Evolutionary conservation across 2,888 invertebrate genomes (phyloP).

Genomic region (Harpalus rufipes): DNA sequence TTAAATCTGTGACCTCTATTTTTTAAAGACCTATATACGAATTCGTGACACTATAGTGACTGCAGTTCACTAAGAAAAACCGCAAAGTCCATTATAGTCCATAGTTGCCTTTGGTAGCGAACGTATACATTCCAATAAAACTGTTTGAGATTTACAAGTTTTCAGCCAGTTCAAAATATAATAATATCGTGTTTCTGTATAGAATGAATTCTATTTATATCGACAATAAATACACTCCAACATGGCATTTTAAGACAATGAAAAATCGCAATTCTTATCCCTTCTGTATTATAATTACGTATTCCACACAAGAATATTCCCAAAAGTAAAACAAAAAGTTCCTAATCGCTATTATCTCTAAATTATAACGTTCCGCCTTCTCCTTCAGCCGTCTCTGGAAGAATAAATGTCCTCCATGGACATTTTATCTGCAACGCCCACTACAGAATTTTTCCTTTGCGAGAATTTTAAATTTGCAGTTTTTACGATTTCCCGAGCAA

Average conservation of each 20-base stretch:
- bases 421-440: constrained; percentile 55
- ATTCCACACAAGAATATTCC: constrained; percentile 32
- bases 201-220: too few relatives aligned
- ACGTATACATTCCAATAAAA: too few relatives aligned
- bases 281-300: constrained; percentile 35
- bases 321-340: constrained; percentile 50
- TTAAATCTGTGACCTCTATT: too few relatives aligned
- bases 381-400: constrained; percentile 20
- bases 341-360: constrained; percentile 55
- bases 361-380: constrained; percentile 39
- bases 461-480: constrained; percentile 52
- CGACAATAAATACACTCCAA: too few relatives aligned
- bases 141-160: too few relatives aligned
- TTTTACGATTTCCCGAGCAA: constrained; percentile 34
- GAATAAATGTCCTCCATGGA: constrained; percentile 49
- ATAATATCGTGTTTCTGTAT: too few relatives aligned
- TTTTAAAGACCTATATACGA: too few relatives aligned
- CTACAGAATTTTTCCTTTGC: constrained; percentile 38
- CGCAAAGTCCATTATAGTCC: too few relatives aligned
- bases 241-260: background rate
- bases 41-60: too few relatives aligned
- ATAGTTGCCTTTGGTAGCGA: too few relatives aligned
- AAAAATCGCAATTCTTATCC: constrained; percentile 3
- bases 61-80: too few relatives aligned
- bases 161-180: too few relatives aligned